Evolutionary conservation across 2,888 invertebrate genomes (phyloP).

Genomic region (Tetrapedia diversipes): DNA sequence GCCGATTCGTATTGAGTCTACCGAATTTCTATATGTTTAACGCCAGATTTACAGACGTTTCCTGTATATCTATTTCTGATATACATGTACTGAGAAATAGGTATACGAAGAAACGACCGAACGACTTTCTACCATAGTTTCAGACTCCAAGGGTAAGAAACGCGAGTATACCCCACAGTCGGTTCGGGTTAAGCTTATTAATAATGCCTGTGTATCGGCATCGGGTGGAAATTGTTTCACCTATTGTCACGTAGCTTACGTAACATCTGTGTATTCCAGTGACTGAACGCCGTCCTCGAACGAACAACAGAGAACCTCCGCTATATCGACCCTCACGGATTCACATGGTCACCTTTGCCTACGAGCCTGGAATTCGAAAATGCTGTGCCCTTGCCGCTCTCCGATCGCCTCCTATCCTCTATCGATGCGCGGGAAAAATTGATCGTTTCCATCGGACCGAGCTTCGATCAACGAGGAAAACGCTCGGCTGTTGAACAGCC

Average conservation of each 20-base stretch:
- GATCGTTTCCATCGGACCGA: background rate
- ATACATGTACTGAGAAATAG: no score
- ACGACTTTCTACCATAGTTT: no score
- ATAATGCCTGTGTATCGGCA: conserved; percentile 1
- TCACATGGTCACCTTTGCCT: conserved; percentile 54
- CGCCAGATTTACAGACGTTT: no score
- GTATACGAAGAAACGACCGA: background rate
- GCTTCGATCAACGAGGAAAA: background rate
- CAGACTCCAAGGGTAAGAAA: background rate
- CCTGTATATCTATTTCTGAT: no score
- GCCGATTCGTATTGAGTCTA: no score
- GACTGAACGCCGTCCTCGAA: conserved; percentile 56
- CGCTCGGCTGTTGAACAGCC: no score
- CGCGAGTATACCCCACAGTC: background rate
- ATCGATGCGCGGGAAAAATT: background rate
- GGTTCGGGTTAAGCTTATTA: background rate
- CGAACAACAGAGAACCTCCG: conserved; percentile 50
- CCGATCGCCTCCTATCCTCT: no score
- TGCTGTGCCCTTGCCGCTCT: conserved; percentile 41
- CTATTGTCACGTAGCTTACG: conserved; percentile 54
- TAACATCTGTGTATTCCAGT: conserved; percentile 50
- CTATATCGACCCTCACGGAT: conserved; percentile 59
- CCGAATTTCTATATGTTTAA: no score
- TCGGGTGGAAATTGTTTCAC: conserved; percentile 27
- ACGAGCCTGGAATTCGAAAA: conserved; percentile 59